These are phyloP conservation scores for Otocyon megalotis DNA, from an alignment of 2,113 vertebrate species.

Conservation along the genomic window DNA sequence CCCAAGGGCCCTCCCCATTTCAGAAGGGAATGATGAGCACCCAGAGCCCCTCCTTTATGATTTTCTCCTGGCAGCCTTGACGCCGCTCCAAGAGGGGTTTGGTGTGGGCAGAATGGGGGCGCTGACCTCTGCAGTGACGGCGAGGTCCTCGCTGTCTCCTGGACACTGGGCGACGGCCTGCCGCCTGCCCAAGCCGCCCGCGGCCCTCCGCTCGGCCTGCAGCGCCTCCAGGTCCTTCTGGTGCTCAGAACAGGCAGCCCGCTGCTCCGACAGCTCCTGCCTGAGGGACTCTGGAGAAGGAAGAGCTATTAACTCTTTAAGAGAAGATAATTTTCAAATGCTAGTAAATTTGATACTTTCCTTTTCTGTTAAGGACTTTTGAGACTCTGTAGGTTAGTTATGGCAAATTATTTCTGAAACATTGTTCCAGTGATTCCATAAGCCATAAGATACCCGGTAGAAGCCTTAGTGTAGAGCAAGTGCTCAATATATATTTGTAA, in stretches of 20 bases:
- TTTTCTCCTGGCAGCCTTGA: background rate
- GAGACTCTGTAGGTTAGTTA: background rate
- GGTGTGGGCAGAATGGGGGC: background rate
- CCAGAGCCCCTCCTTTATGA: too few species aligned
- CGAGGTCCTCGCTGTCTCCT: background rate
- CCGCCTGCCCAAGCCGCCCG: conserved; percentile 89
- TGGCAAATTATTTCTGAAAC: background rate
- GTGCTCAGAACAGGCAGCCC: conserved; percentile 89
- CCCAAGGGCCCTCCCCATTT: background rate
- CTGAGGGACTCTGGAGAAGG: conserved; percentile 91
- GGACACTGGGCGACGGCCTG: conserved; percentile 83
- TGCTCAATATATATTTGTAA: background rate
- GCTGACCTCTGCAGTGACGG: conserved; percentile 33
- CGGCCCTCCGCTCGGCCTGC: conserved; percentile 89
- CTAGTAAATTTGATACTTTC: background rate
- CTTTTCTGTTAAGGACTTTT: conserved; percentile 1
- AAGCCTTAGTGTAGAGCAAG: background rate
- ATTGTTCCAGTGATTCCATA: background rate
- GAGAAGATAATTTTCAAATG: background rate
- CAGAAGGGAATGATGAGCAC: background rate
- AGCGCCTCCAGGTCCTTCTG: conserved; percentile 93
- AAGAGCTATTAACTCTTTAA: background rate
- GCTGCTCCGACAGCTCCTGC: conserved; percentile 93
- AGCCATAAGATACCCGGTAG: background rate
- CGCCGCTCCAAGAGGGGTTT: background rate